phyloP scores from a whole-genome alignment of 1,140 invertebrate species.

The Arctopsyche grandis region DNA sequence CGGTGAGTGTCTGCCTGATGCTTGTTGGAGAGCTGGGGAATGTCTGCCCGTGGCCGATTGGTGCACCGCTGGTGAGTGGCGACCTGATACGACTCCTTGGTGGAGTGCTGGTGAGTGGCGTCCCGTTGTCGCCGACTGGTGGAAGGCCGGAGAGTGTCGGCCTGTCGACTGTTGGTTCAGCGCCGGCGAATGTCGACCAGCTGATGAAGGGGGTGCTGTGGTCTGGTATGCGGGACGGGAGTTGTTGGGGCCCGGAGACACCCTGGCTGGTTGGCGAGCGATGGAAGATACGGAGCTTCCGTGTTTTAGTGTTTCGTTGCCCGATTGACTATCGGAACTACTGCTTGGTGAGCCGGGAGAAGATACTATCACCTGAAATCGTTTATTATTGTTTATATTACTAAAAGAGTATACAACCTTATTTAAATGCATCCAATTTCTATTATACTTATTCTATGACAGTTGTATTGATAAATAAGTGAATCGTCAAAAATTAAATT shows the following conservation, averaged over 20 bases:
- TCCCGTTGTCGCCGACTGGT: conserved; percentile 1
- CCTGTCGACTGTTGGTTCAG: conserved; percentile 56
- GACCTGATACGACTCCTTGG: not conserved
- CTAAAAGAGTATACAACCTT: not conserved
- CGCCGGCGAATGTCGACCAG: conserved; percentile 31
- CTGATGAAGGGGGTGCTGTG: conserved; percentile 55
- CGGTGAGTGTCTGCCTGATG: conserved; percentile 15
- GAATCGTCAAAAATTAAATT: too few relatives aligned
- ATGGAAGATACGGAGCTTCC: conserved; percentile 65
- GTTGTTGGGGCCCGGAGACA: conserved; percentile 56
- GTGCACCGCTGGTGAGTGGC: conserved; percentile 49
- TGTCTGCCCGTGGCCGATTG: conserved; percentile 55
- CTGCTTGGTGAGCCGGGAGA: conserved; percentile 79
- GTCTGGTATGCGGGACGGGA: conserved; percentile 59
- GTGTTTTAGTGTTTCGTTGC: conserved; percentile 75
- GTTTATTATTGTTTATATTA: not conserved
- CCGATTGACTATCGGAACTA: conserved; percentile 72
- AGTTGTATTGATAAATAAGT: too few relatives aligned
- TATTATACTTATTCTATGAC: too few relatives aligned
- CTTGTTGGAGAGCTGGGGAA: conserved; percentile 36
- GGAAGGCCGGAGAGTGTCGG: conserved; percentile 44
- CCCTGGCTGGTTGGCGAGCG: conserved; percentile 61
- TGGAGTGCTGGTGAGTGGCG: conserved; percentile 37
- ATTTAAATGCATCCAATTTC: too few relatives aligned
- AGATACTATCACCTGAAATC: conserved; percentile 74